Base-by-base conservation (phyloP, 1,140 invertebrate species). In the Drosophila teissieri region DNA sequence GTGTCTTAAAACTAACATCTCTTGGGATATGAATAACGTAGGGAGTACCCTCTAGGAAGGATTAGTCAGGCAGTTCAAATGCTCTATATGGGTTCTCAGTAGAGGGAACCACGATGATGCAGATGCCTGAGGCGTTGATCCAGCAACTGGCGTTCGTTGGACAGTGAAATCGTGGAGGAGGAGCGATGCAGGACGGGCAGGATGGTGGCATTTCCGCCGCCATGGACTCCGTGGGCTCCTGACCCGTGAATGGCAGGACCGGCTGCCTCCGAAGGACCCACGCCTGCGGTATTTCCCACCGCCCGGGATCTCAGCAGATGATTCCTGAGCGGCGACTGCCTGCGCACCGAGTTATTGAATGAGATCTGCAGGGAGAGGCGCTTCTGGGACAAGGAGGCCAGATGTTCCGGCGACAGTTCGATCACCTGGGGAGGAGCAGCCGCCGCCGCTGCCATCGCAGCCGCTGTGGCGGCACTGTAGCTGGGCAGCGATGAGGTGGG, bases 341-440 rank as follows among this genome's bases (percentile, higher is more conserved):
- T 80, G 11, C 89, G 85, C 48, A 91, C 68, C 37, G 81, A 75
- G 3, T 80, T 89, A 36, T 91, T 92, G 40, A 92, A 92, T 67
- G 91, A 85, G 76, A 92, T 92, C 80, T 92, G 91, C 56, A 92
- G 73, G 22, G 91, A 92, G 24, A 92, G 82, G 15, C 91, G 91
- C 51, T 92, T 92, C 54, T 92, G 85, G 44, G 91, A 92, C 24
- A 92, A 56, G 1, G 81, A 73, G 37, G 91, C 86, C 68, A 92
- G 63, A 55, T 92, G 91, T 7, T 92, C 91, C 2, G 91, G 91
- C 3, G 83, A 83, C 22, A 92, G 55, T 60, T 92, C 91, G 19
- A 92, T 92, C 46, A 92, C 70, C 72, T 90, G 91, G 3, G 80
- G 54, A n/a, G 78, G 64, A 17, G 68, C 60, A 56, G 65, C 48